Conservation (phyloP, 2,797 vertebrate species). For the Parotocinclus haroldoi region DNA sequence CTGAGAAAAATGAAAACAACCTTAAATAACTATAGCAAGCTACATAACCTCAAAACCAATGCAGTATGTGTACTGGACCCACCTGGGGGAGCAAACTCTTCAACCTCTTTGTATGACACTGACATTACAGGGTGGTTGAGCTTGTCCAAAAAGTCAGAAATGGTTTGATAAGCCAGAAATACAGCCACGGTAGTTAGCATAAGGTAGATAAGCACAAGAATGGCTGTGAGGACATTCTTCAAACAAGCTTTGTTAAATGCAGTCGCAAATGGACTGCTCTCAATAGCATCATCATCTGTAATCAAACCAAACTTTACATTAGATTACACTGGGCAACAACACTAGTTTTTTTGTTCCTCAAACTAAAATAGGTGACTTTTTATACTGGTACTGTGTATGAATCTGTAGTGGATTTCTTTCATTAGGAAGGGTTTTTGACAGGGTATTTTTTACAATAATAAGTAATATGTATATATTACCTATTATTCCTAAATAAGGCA, state of each 20-base stretch:
- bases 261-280: constrained; percentile 55
- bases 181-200: constrained; percentile 85
- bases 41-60: neutral
- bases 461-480: no score
- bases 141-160: constrained; percentile 89
- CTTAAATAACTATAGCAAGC: neutral
- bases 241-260: constrained; percentile 88
- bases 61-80: neutral
- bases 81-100: constrained; percentile 86
- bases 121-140: constrained; percentile 95
- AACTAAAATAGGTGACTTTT: no score
- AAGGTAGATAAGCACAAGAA: constrained; percentile 92
- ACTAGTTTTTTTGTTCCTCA: no score
- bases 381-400: no score
- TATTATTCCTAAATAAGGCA: no score
- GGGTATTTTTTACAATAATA: no score
- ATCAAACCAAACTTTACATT: constrained; percentile 9
- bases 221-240: constrained; percentile 88
- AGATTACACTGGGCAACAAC: neutral
- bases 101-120: constrained; percentile 91
- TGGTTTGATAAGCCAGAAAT: constrained; percentile 95
- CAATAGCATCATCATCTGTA: constrained; percentile 70
- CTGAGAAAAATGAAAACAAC: constrained; percentile 57
- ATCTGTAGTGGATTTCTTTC: no score
- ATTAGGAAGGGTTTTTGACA: no score